Percentiles rank a stretch among this genome's conserved stretches.
These are phyloP conservation scores for Coranthus polyacanthus DNA, from an alignment of 2,797 vertebrate species.

Conservation along the genomic window DNA sequence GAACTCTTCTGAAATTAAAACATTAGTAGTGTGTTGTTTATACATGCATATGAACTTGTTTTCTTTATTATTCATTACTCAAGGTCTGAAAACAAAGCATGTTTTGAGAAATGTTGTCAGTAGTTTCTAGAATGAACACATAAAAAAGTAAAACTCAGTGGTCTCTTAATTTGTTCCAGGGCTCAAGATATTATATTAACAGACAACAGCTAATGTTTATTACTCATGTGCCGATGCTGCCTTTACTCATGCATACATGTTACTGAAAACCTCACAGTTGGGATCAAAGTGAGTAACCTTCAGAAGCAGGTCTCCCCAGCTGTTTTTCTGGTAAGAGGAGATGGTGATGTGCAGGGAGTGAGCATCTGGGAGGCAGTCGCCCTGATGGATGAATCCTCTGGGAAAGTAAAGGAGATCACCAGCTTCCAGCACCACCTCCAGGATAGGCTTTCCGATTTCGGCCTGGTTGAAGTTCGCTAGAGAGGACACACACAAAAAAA, in stretches of 20 bases:
- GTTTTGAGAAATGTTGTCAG: no score
- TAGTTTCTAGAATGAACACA: no score
- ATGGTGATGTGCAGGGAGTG: conserved; percentile 96
- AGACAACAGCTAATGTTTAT: not conserved
- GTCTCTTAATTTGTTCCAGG: no score
- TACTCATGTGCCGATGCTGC: not conserved
- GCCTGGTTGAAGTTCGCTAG: conserved; percentile 89
- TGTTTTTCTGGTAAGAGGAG: conserved; percentile 95
- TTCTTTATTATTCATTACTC: no score
- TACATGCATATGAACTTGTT: no score
- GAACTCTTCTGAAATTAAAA: no score
- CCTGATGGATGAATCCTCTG: conserved; percentile 96
- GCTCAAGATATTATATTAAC: not conserved
- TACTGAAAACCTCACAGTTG: not conserved
- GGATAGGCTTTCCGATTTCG: conserved; percentile 89
- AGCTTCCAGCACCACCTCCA: conserved; percentile 92
- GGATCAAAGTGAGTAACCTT: conserved; percentile 73
- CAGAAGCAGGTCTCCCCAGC: conserved; percentile 93
- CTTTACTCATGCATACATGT: not conserved
- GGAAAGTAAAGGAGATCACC: conserved; percentile 97
- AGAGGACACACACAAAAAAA: conserved; percentile 7
- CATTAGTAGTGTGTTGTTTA: no score
- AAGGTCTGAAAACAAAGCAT: no score
- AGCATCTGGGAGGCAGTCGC: conserved; percentile 87
- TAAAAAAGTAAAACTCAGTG: no score